Percentiles rank a stretch among this genome's conserved stretches.
phyloP scores from a whole-genome alignment of 2,113 vertebrate species.

The Nipponia nippon region DNA sequence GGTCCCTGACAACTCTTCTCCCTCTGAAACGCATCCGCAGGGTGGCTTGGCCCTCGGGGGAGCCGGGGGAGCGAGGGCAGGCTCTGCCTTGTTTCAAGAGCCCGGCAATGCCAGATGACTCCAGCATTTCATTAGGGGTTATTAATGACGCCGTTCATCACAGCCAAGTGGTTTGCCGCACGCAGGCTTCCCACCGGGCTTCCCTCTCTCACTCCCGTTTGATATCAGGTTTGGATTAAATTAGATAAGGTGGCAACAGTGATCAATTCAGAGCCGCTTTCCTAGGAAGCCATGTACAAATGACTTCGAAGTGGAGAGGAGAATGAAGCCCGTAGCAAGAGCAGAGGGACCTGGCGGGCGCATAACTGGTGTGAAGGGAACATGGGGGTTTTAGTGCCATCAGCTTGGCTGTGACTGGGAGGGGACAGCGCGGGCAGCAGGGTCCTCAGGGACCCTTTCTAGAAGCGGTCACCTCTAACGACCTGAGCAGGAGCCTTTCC shows the following conservation, averaged over 20 bases:
- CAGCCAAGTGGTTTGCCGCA: not conserved
- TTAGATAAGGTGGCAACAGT: not conserved
- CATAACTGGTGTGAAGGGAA: not conserved
- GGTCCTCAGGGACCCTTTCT: not conserved
- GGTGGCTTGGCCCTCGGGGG: not conserved
- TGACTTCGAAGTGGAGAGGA: not conserved
- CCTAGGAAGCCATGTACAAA: not conserved
- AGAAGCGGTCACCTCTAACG: not conserved
- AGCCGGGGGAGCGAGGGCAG: not conserved
- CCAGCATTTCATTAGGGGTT: not conserved
- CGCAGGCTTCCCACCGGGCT: not conserved
- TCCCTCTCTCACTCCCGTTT: not conserved
- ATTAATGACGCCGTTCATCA: not conserved
- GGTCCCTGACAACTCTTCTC: accelerated
- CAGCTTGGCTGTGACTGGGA: not conserved
- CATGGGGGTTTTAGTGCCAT: not conserved
- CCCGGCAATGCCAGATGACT: not conserved
- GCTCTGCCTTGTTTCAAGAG: not conserved
- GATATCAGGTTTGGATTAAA: not conserved
- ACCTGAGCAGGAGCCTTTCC: not conserved
- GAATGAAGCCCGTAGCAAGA: not conserved
- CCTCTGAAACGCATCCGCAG: accelerated
- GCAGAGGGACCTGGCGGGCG: not conserved
- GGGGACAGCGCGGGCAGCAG: accelerated
- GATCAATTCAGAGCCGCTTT: not conserved